Conservation (phyloP, 2,888 invertebrate genomes). For the Perithous albicinctus region DNA sequence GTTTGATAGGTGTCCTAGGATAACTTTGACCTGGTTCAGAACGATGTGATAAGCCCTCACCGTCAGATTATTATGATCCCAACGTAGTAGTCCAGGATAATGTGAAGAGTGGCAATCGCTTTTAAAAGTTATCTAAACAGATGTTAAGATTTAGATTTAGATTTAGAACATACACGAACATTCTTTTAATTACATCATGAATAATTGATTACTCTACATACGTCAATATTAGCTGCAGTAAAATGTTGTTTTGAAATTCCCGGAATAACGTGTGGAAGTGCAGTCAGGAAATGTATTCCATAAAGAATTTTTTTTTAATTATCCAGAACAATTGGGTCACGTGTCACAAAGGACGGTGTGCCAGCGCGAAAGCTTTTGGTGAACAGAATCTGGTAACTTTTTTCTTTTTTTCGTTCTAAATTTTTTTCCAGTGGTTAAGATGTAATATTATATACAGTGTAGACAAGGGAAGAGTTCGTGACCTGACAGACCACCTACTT, state of each 20-base stretch:
- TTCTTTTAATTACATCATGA: no score
- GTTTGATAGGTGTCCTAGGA: conserved; percentile 34
- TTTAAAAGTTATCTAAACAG: background rate
- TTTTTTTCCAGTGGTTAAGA: conserved; percentile 3
- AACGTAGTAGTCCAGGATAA: background rate
- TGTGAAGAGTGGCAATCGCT: background rate
- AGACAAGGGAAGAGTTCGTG: conserved; percentile 28
- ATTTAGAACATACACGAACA: background rate
- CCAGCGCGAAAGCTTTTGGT: conserved; percentile 13
- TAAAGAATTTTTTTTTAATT: conserved; percentile 3
- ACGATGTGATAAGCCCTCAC: conserved; percentile 70
- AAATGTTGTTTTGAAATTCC: background rate
- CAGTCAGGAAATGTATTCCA: background rate
- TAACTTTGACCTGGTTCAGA: conserved; percentile 29
- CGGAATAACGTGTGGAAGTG: background rate
- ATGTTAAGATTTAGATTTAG: background rate
- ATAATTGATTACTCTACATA: no score
- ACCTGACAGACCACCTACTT: conserved; percentile 40
- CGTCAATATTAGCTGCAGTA: no score
- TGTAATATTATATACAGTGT: conserved; percentile 13
- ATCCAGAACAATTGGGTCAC: conserved; percentile 37
- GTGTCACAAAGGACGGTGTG: conserved; percentile 5
- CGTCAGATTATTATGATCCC: conserved; percentile 69
- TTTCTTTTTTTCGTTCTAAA: conserved; percentile 13
- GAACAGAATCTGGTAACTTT: conserved; percentile 10